Base-by-base conservation (phyloP, 2,113 vertebrate species). In the Malurus elegans region DNA sequence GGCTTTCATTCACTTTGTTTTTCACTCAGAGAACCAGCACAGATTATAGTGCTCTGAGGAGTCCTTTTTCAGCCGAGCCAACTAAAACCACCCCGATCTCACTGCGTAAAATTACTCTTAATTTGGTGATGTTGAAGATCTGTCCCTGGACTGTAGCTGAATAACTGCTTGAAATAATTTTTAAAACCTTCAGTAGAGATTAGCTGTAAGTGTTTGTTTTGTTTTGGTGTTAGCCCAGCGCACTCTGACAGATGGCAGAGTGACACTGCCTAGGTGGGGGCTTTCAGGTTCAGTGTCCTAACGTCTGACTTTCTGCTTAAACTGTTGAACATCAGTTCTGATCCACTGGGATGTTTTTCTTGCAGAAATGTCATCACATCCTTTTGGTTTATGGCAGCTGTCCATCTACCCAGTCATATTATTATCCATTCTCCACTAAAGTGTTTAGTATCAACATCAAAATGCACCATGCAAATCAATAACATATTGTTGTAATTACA, bases 301-400 rank as follows among this genome's bases (percentile, higher is more conserved):
- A 88, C 34, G 29, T 90, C 61, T 66, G 81, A 73, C 34, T 78
- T 93, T 92, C 64, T 64, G 28, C 64, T 83, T 64, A 74, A 96
- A 83, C 12, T 79, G 79, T 47, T 48, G 79, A 86, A 80, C 67
- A 57, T 65, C 42, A 78, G 51, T 73, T 83, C 58, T 64, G 71
- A 92, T 92, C 79, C 72, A 42, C n/a, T 71, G 86, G 78, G 80
- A 87, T 72, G 31, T 95, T 85, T 96, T 93, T 36, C 80, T 90
- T 78, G 44, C 38, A 94, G 66, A 94, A 89, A 94, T 87, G 71
- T 91, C 94, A 94, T 94, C 90, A 94, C 67, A 83, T 86, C 71
- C 38, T 75, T 96, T 93, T 90, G 47, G 87, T 94, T 95, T 88
- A 88, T 92, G 95, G 95, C 94, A 93, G 71, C 67, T 94, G 85